phyloP scores from a whole-genome alignment of 1,140 invertebrate genomes.

The Drosophila rufa region DNA sequence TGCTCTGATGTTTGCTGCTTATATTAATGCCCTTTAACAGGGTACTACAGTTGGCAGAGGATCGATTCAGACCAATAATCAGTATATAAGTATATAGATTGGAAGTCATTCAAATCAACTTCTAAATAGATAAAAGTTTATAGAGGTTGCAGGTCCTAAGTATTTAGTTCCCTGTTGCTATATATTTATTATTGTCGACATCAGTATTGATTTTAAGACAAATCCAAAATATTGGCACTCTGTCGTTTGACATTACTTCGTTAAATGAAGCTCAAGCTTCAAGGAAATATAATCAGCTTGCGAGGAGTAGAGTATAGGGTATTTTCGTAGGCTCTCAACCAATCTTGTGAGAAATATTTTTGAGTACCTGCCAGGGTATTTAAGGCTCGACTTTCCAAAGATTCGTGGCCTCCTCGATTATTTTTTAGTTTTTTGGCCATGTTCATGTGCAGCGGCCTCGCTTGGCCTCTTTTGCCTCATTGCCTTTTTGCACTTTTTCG shows the following conservation, averaged over 20 bases:
- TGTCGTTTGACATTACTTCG: background rate
- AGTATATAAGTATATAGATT: background rate
- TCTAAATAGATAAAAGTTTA: background rate
- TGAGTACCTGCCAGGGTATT: constrained; percentile 9
- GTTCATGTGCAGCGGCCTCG: constrained; percentile 54
- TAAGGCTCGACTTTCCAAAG: background rate
- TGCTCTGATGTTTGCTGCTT: constrained; percentile 10
- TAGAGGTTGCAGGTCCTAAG: background rate
- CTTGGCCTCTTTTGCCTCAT: constrained; percentile 63
- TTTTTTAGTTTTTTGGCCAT: constrained; percentile 42
- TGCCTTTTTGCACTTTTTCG: constrained; percentile 68
- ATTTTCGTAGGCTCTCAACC: background rate
- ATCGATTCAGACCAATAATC: background rate
- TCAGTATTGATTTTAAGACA: too few species aligned
- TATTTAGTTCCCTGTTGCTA: background rate
- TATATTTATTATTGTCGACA: background rate
- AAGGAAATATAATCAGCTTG: background rate
- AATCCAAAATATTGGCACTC: too few species aligned
- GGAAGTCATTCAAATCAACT: background rate
- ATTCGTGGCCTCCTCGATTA: constrained; percentile 15
- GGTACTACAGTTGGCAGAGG: background rate
- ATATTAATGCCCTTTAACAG: constrained; percentile 6
- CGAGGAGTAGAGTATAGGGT: background rate
- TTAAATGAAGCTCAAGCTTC: background rate
- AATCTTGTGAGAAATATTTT: background rate